Conservation (phyloP, 2,113 vertebrate genomes). For the Platysternon megacephalum region DNA sequence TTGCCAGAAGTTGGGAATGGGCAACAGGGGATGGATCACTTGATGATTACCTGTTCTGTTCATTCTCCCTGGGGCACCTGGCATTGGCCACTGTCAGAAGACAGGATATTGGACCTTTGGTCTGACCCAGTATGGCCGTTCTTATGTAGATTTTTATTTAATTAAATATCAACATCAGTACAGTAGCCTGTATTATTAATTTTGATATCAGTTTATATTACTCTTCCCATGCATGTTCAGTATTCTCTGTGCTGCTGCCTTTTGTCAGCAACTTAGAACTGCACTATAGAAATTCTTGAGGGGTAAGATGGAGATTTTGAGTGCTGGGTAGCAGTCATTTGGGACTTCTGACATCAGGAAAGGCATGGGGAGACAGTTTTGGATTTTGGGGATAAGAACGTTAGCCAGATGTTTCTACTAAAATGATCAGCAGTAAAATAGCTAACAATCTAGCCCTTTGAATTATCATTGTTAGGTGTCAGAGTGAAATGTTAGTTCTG, state of each 20-base stretch:
- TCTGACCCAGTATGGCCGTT: too few species aligned
- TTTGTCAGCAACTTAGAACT: background rate
- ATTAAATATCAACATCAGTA: background rate
- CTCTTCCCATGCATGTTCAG: background rate
- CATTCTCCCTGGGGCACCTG: too few species aligned
- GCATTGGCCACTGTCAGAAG: too few species aligned
- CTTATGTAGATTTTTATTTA: accelerated
- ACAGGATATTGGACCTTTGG: too few species aligned
- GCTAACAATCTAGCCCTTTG: background rate
- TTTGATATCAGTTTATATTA: background rate
- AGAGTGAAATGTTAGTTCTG: background rate
- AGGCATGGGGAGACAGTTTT: background rate
- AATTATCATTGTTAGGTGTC: background rate
- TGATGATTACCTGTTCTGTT: too few species aligned
- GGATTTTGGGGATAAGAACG: background rate
- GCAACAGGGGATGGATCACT: too few species aligned
- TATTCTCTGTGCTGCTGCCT: background rate
- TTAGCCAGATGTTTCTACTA: background rate
- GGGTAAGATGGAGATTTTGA: background rate
- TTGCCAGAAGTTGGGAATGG: too few species aligned
- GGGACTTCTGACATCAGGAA: background rate
- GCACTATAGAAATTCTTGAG: background rate
- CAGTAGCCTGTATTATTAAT: background rate
- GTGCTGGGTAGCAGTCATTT: background rate
- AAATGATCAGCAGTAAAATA: background rate